A percentile compares a stretch with the other conserved stretches of the same genome.
Evolutionary conservation across 2,888 invertebrate genomes (phyloP).

Genomic region (Phyto melanocephala): DNA sequence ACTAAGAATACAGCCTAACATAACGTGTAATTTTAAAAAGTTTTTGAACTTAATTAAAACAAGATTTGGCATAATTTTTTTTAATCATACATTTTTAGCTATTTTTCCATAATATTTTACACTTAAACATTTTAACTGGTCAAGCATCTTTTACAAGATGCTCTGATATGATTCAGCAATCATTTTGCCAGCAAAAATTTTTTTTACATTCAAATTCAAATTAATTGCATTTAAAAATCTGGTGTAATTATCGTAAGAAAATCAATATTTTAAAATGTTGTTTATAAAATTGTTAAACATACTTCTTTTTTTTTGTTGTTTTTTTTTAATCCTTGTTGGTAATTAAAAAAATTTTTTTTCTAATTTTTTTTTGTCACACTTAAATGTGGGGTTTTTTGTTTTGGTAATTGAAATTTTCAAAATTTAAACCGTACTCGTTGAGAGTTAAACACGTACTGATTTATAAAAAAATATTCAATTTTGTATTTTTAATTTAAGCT

Average conservation of each 20-base stretch:
- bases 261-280: neutral
- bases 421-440: conserved; percentile 68
- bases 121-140: conserved; percentile 28
- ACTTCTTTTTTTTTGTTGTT: neutral
- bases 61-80: too few species aligned
- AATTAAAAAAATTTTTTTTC: neutral
- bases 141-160: conserved; percentile 21
- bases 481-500: conserved; percentile 41
- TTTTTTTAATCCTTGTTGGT: neutral
- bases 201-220: neutral
- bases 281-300: neutral
- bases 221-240: neutral
- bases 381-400: neutral
- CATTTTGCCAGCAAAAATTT: neutral
- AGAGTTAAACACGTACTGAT: conserved; percentile 74
- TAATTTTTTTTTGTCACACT: neutral
- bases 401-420: neutral
- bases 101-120: neutral
- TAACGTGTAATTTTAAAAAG: too few species aligned
- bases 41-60: too few species aligned
- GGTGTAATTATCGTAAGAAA: conserved; percentile 1
- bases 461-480: conserved; percentile 67
- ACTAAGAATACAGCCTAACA: too few species aligned
- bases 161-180: conserved; percentile 7
- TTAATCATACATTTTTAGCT: too few species aligned